phyloP scores from a whole-genome alignment of 53 echinoderm and acorn worm species.

The Stichopus horrens region DNA sequence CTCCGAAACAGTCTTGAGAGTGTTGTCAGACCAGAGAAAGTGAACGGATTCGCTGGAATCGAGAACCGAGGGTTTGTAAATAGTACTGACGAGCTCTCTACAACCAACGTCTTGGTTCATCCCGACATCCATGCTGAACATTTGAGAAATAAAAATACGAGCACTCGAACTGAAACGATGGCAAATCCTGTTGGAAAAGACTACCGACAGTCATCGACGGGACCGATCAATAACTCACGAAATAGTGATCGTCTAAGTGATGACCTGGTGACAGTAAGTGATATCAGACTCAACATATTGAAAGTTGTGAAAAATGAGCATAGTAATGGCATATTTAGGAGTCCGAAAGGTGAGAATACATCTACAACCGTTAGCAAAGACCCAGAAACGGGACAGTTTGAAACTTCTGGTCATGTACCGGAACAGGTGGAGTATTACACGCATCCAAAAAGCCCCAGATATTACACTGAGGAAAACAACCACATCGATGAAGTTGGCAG shows the following conservation, averaged over 20 bases:
- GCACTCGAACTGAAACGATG: background rate
- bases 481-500: background rate
- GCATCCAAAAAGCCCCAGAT: background rate
- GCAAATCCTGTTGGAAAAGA: background rate
- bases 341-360: background rate
- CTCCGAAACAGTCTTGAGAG: conserved; percentile 16
- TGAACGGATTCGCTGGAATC: conserved; percentile 11
- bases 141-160: background rate
- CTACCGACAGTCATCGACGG: background rate
- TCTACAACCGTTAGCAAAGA: conserved; percentile 15
- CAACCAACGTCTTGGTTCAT: conserved; percentile 10
- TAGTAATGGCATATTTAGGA: background rate
- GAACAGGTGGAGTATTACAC: background rate
- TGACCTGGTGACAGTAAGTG: conserved; percentile 12
- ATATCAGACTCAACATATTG: background rate
- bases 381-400: conserved; percentile 32
- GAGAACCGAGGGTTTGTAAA: conserved; percentile 25
- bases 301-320: background rate
- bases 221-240: background rate
- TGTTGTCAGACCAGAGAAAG: background rate
- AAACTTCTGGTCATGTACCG: background rate
- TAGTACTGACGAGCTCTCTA: conserved; percentile 33
- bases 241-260: background rate
- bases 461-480: background rate
- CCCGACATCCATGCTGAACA: conserved; percentile 33